These are phyloP conservation scores for Cinara cedri DNA, from an alignment of 2,888 invertebrate genomes.

Conservation along the genomic window DNA sequence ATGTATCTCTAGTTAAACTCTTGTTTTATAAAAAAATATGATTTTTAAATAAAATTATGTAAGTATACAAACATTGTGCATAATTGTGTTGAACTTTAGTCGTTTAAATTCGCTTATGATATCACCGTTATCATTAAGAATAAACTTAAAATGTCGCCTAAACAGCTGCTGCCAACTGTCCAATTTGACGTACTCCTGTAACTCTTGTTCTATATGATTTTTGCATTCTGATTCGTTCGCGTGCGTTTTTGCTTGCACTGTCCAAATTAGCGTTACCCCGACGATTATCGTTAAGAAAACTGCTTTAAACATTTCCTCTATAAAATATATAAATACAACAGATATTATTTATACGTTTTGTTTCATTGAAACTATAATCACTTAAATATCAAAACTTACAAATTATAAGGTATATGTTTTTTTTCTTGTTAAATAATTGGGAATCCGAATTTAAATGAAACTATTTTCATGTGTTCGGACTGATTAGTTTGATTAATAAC, in stretches of 20 bases:
- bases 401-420: no score
- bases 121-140: background rate
- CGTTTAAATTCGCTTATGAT: background rate
- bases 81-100: slow-evolving; percentile 39
- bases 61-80: slow-evolving; percentile 38
- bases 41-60: no score
- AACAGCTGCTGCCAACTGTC: slow-evolving; percentile 40
- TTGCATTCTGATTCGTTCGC: slow-evolving; percentile 13
- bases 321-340: background rate
- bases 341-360: no score
- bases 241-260: background rate
- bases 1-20: no score
- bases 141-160: slow-evolving; percentile 35
- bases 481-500: no score
- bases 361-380: no score
- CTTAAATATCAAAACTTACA: no score
- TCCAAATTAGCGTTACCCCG: background rate
- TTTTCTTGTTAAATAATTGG: no score
- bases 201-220: slow-evolving; percentile 24
- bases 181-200: slow-evolving; percentile 2
- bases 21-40: no score
- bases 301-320: slow-evolving; percentile 20
- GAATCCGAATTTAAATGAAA: no score
- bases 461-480: no score
- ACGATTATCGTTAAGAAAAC: background rate